Conservation (phyloP, 1,140 invertebrate species). For the Drosophila jambulina region DNA sequence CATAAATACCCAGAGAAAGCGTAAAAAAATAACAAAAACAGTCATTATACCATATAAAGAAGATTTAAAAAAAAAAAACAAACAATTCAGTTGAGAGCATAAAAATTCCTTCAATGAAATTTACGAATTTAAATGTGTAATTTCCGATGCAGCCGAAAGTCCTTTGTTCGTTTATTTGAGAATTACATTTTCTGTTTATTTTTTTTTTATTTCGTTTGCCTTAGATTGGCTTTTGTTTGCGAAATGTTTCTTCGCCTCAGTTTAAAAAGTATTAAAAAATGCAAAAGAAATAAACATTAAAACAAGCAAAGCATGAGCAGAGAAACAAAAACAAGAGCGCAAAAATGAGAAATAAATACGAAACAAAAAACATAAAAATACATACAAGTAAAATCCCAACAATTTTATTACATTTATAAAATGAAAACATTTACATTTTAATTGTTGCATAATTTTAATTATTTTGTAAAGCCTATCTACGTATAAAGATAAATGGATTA, state of each 20-base stretch:
- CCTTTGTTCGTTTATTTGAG: conserved; percentile 48
- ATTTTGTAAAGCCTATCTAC: conserved; percentile 75
- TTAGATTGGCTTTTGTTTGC: conserved; percentile 50
- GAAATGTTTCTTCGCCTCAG: conserved; percentile 64
- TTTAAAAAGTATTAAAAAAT: conserved; percentile 76
- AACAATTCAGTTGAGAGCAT: conserved; percentile 68
- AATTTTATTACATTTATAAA: conserved; percentile 84
- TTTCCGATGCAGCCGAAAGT: conserved; percentile 58
- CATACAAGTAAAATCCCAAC: conserved; percentile 68
- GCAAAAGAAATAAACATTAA: conserved; percentile 32
- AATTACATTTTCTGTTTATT: conserved; percentile 35
- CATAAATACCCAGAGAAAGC: conserved; percentile 40
- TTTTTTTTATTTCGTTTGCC: not conserved
- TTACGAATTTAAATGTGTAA: conserved; percentile 81
- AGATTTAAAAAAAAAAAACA: conserved; percentile 2
- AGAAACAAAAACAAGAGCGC: conserved; percentile 52
- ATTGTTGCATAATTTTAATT: conserved; percentile 84
- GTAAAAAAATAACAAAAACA: conserved; percentile 74
- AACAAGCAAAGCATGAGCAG: conserved; percentile 56
- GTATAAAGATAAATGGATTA: conserved; percentile 60
- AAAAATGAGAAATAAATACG: conserved; percentile 44
- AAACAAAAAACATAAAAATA: conserved; percentile 35
- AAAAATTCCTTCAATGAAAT: conserved; percentile 82
- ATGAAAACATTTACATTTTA: conserved; percentile 83
- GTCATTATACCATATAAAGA: conserved; percentile 78